Percentiles rank a stretch among this genome's conserved stretches.
Conservation (phyloP, 2,797 vertebrate species). For the Microcaecilia unicolor region DNA sequence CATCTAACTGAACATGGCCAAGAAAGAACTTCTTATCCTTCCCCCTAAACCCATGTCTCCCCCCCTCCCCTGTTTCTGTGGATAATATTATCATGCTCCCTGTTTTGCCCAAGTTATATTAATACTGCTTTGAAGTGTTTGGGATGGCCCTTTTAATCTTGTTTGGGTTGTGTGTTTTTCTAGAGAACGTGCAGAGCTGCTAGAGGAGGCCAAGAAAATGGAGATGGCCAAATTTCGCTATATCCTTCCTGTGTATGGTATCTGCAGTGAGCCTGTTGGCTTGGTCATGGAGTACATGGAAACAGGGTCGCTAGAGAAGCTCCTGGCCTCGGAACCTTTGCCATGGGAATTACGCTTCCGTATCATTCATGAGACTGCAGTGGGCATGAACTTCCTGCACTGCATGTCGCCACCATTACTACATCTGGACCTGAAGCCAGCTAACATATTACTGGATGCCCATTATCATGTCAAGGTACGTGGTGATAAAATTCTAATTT, state of each 20-base stretch:
- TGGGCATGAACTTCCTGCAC: slow-evolving; percentile 98
- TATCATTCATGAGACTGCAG: slow-evolving; percentile 88
- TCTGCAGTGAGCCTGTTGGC: slow-evolving; percentile 85
- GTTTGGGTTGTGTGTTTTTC: not conserved
- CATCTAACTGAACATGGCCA: too few relatives aligned
- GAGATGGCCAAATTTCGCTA: slow-evolving; percentile 96
- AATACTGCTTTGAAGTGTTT: too few relatives aligned
- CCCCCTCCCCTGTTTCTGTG: too few relatives aligned
- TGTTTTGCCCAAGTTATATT: too few relatives aligned
- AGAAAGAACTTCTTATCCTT: too few relatives aligned
- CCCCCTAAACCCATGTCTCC: too few relatives aligned
- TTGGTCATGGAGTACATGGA: slow-evolving; percentile 98
- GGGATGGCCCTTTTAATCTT: too few relatives aligned
- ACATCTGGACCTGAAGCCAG: slow-evolving; percentile 93
- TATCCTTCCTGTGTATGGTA: slow-evolving; percentile 90
- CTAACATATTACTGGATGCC: slow-evolving; percentile 92
- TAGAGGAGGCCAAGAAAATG: slow-evolving; percentile 97
- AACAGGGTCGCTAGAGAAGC: slow-evolving; percentile 86
- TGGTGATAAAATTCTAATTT: too few relatives aligned
- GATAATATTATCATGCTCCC: too few relatives aligned
- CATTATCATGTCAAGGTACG: slow-evolving; percentile 92
- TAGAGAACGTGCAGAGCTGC: slow-evolving; percentile 83
- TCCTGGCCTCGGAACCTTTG: slow-evolving; percentile 78
- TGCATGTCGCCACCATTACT: slow-evolving; percentile 92
- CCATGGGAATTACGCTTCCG: slow-evolving; percentile 94